Conservation (phyloP, 1,140 invertebrate species). For the Drosophila funebris region DNA sequence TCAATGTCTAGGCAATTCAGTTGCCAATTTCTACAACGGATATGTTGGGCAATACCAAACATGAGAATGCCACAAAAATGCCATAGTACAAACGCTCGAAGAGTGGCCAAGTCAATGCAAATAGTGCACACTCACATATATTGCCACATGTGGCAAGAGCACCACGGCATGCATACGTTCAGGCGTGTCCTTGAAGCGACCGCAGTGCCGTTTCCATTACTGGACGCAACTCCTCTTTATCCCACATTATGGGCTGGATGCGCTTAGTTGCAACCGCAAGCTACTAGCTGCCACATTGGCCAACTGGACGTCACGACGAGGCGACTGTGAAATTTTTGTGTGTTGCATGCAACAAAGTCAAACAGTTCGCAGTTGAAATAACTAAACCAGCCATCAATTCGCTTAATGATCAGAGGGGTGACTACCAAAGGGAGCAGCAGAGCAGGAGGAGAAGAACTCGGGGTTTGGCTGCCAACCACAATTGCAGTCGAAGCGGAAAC, state of each 20-base stretch:
- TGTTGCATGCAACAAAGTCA: slow-evolving; percentile 18
- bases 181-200: slow-evolving; percentile 43
- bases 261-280: slow-evolving; percentile 23
- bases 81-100: neutral
- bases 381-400: slow-evolving; percentile 49
- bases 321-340: neutral
- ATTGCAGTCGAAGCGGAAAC: slow-evolving; percentile 29
- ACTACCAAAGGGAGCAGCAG: neutral
- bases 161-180: neutral
- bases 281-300: slow-evolving; percentile 9
- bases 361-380: slow-evolving; percentile 39
- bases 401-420: slow-evolving; percentile 41
- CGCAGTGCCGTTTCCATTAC: slow-evolving; percentile 15
- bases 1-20: slow-evolving; percentile 3
- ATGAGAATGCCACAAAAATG: neutral
- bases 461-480: slow-evolving; percentile 38
- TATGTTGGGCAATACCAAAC: neutral
- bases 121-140: neutral
- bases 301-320: too few relatives aligned
- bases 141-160: neutral
- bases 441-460: neutral
- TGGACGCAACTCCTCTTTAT: neutral
- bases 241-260: neutral
- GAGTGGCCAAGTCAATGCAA: slow-evolving; percentile 5
- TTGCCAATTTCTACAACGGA: neutral